A percentile compares a stretch with the other conserved stretches of the same genome.
phyloP scores from a whole-genome alignment of 2,888 invertebrate species.

The Teleogryllus oceanicus region DNA sequence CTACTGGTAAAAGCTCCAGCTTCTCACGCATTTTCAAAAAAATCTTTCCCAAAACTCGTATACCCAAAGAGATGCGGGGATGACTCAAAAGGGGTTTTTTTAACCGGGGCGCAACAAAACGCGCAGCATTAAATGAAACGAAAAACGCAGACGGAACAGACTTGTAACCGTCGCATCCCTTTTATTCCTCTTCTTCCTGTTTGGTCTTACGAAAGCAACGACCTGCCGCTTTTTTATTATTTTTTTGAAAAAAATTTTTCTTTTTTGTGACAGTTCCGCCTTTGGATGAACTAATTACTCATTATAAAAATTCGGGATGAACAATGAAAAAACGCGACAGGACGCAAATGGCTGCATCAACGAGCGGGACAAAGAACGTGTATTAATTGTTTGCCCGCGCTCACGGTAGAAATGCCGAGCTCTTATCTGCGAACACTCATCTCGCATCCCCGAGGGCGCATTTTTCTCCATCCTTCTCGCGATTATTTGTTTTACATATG shows the following conservation, averaged over 20 bases:
- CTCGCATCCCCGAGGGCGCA: background rate
- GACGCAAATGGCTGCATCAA: background rate
- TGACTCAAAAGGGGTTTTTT: no score
- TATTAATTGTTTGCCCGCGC: background rate
- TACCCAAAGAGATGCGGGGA: no score
- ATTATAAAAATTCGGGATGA: background rate
- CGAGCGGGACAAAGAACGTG: background rate
- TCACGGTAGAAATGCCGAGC: background rate
- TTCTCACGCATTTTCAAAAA: no score
- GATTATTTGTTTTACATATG: slow-evolving; percentile 18
- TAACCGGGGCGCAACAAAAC: no score
- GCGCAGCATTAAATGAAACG: background rate
- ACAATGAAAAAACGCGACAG: background rate
- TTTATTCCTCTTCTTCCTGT: slow-evolving; percentile 2
- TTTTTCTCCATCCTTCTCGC: background rate
- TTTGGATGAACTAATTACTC: slow-evolving; percentile 9
- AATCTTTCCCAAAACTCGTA: no score
- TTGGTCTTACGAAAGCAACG: background rate
- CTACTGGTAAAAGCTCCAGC: no score
- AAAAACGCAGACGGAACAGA: background rate
- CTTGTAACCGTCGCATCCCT: background rate
- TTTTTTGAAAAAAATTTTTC: background rate
- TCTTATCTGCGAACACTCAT: background rate
- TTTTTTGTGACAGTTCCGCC: background rate
- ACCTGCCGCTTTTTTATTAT: background rate